Evolutionary conservation across 1,140 invertebrate genomes (phyloP).

Genomic region (Chelonus insularis): DNA sequence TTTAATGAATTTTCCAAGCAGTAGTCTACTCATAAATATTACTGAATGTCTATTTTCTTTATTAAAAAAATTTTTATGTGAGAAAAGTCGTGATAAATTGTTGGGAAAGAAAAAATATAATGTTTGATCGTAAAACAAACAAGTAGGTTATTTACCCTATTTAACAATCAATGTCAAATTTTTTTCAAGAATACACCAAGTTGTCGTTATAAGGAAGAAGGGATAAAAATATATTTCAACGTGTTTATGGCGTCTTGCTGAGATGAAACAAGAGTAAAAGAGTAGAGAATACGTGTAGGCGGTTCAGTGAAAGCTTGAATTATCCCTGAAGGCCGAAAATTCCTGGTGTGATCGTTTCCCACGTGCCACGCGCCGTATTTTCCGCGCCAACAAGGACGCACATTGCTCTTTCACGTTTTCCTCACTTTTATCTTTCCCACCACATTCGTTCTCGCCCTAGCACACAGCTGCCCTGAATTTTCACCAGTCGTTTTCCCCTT

Average conservation of each 20-base stretch:
- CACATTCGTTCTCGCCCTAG: constrained; percentile 13
- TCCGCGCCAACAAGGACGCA: constrained; percentile 19
- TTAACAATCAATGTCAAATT: too few relatives aligned
- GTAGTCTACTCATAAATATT: too few relatives aligned
- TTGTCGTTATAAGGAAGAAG: too few relatives aligned
- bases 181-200: too few relatives aligned
- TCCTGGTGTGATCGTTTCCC: constrained; percentile 22
- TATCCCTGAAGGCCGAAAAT: constrained; percentile 24
- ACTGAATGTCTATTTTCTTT: too few relatives aligned
- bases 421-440: constrained; percentile 4
- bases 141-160: too few relatives aligned
- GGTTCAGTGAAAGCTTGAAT: constrained; percentile 15
- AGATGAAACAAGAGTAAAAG: not conserved
- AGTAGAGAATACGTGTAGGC: constrained; percentile 1
- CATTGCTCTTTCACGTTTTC: constrained; percentile 16
- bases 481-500: constrained; percentile 13
- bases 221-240: not conserved
- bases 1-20: too few relatives aligned
- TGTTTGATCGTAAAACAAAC: too few relatives aligned
- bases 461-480: constrained; percentile 39
- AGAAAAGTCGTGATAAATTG: too few relatives aligned
- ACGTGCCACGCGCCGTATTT: constrained; percentile 30
- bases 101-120: too few relatives aligned
- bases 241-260: not conserved
- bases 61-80: too few relatives aligned